Percentiles rank a stretch among this genome's conserved stretches.
phyloP scores from a whole-genome alignment of 2,113 vertebrate species.

The Serinus canaria region DNA sequence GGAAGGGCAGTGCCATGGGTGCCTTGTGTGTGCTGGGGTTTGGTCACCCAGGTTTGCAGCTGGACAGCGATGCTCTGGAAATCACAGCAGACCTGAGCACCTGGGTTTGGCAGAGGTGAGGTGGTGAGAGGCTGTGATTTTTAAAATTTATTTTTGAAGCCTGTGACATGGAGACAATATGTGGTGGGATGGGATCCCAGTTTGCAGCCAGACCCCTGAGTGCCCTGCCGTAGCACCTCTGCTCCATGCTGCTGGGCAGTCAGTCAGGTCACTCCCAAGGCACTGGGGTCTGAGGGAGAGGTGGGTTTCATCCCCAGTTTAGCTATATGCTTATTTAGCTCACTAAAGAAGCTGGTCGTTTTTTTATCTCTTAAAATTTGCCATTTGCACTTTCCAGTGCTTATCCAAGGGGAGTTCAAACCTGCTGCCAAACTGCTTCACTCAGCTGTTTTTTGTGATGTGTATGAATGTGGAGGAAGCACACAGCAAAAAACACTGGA shows the following conservation, averaged over 20 bases:
- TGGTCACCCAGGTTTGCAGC: neutral
- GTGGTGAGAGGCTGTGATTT: neutral
- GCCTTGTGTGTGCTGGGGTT: neutral
- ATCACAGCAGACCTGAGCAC: neutral
- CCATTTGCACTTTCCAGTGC: neutral
- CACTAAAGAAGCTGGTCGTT: accelerated
- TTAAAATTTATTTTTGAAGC: neutral
- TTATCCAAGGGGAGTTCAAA: neutral
- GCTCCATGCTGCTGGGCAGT: accelerated
- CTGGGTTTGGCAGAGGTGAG: neutral
- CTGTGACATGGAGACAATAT: neutral
- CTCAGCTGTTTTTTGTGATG: neutral
- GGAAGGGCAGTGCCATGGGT: neutral
- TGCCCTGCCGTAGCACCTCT: neutral
- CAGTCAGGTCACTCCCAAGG: neutral
- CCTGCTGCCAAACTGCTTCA: neutral
- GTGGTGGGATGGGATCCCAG: neutral
- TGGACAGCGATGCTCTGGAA: neutral
- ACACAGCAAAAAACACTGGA: neutral
- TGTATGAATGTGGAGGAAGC: neutral
- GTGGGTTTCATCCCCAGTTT: neutral
- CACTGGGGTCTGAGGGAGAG: accelerated
- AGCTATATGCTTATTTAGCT: neutral
- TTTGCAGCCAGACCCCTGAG: neutral
- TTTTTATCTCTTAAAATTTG: neutral